phyloP scores from a whole-genome alignment of 2,797 vertebrate genomes.

The Australoheros facetus region DNA sequence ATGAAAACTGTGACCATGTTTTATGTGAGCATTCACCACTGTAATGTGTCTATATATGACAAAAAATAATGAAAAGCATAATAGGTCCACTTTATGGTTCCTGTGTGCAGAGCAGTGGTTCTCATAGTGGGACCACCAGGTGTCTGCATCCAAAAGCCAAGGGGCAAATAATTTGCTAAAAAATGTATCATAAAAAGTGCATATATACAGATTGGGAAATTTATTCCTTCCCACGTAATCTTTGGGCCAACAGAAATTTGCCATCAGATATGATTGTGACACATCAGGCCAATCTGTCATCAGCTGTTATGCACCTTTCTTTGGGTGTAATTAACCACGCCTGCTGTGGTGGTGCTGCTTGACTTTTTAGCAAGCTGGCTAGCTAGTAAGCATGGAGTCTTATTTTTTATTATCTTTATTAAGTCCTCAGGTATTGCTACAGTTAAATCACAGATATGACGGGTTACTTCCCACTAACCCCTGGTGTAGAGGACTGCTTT shows the following conservation, averaged over 20 bases:
- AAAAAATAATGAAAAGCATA: neutral
- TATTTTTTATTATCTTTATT: neutral
- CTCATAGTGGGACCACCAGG: neutral
- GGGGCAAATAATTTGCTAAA: constrained; percentile 4
- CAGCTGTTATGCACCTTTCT: neutral
- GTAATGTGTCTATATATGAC: neutral
- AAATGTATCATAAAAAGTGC: neutral
- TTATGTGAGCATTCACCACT: neutral
- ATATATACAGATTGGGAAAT: constrained; percentile 5
- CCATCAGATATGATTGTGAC: neutral
- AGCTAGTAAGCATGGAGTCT: neutral
- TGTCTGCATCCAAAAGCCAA: neutral
- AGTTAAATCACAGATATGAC: neutral
- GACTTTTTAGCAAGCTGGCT: neutral
- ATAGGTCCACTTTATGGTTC: constrained; percentile 20
- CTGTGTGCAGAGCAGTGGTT: constrained; percentile 12
- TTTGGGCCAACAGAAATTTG: neutral
- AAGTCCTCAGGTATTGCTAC: neutral
- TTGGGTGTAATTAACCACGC: neutral
- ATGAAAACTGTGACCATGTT: neutral
- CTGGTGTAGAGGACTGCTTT: neutral
- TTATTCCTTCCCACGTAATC: neutral
- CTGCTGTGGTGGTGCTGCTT: neutral
- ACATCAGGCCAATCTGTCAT: neutral
- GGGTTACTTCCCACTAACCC: neutral